Percentiles rank a stretch among this genome's conserved stretches.
phyloP scores from a whole-genome alignment of 2,888 invertebrate genomes.

The Carpatolechia fugitivella region DNA sequence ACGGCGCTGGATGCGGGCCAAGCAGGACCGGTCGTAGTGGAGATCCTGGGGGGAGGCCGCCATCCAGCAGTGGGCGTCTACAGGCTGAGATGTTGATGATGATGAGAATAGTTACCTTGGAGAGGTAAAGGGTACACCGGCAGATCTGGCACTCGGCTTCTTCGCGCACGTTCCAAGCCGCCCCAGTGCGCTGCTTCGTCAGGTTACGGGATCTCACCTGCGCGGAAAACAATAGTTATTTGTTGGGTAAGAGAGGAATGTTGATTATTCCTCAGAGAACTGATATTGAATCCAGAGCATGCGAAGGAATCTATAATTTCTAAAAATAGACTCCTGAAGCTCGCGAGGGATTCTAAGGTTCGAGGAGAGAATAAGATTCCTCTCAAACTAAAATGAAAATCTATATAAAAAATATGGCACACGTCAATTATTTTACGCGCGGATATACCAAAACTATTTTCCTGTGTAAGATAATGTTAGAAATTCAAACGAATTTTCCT shows the following conservation, averaged over 20 bases:
- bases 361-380: no score
- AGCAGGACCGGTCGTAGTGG: neutral
- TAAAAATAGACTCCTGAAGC: no score
- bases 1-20: no score
- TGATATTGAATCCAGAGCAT: neutral
- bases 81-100: no score
- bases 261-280: neutral
- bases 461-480: no score
- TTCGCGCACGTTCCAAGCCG: conserved; percentile 38
- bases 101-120: conserved; percentile 82
- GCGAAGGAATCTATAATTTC: no score
- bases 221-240: neutral
- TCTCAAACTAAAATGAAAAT: no score
- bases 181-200: conserved; percentile 20
- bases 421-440: no score
- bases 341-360: no score
- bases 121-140: conserved; percentile 89
- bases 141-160: conserved; percentile 90
- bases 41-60: neutral
- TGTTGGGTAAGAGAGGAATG: neutral
- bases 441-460: no score
- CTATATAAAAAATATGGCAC: no score
- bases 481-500: no score
- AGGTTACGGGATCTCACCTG: neutral
- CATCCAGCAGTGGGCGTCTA: neutral